A percentile compares a stretch with the other conserved stretches of the same genome.
These are phyloP conservation scores for Tympanuchus pallidicinctus DNA, from an alignment of 2,113 vertebrate genomes.

Conservation along the genomic window DNA sequence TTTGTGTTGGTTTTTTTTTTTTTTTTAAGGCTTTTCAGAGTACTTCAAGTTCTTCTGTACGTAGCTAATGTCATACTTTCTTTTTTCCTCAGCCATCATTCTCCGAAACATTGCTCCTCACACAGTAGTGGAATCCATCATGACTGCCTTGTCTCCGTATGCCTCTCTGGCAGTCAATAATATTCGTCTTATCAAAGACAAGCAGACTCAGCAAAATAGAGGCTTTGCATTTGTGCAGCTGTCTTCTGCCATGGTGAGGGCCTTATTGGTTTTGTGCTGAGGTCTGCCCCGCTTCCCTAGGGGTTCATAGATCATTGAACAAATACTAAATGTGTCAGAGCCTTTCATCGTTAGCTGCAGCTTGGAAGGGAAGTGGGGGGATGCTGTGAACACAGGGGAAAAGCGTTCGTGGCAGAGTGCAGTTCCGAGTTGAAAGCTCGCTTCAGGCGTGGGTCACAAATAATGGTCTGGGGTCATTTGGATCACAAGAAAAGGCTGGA, in stretches of 20 bases:
- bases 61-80: background rate
- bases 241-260: slow-evolving; percentile 93
- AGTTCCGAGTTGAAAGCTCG: background rate
- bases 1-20: background rate
- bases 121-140: slow-evolving; percentile 94
- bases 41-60: background rate
- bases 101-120: slow-evolving; percentile 94
- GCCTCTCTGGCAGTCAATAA: slow-evolving; percentile 95
- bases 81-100: slow-evolving; percentile 88
- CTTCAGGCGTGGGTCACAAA: background rate
- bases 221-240: slow-evolving; percentile 98
- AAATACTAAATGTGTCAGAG: background rate
- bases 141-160: slow-evolving; percentile 92
- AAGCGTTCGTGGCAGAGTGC: background rate
- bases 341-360: background rate
- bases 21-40: background rate
- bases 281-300: background rate
- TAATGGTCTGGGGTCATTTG: rapidly evolving
- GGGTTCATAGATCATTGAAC: background rate
- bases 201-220: slow-evolving; percentile 96
- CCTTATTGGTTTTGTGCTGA: background rate
- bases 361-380: background rate
- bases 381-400: background rate
- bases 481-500: background rate
- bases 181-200: slow-evolving; percentile 98